Evolutionary conservation across 2,888 invertebrate species (phyloP).

Genomic region (Timandra comae): DNA sequence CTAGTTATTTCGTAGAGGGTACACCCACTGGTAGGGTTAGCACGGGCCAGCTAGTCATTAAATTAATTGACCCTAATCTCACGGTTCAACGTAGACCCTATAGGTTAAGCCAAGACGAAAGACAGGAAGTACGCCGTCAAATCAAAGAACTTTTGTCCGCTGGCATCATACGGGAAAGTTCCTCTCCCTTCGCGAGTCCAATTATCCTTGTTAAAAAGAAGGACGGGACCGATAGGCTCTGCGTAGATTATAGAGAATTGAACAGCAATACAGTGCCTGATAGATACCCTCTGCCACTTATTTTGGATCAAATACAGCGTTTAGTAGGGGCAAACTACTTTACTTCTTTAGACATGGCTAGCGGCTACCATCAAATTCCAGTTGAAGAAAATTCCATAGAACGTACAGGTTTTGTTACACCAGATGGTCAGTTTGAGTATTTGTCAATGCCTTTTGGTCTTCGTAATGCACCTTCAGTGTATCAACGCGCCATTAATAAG

Average conservation of each 20-base stretch:
- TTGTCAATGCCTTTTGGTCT: conserved; percentile 23
- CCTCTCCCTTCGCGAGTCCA: conserved; percentile 6
- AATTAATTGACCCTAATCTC: too few relatives aligned
- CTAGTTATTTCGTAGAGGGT: too few relatives aligned
- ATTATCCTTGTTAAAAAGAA: conserved; percentile 11
- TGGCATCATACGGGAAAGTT: too few relatives aligned
- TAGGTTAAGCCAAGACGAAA: too few relatives aligned
- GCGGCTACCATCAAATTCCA: conserved; percentile 25
- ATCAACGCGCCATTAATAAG: conserved; percentile 17
- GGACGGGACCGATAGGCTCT: conserved; percentile 17
- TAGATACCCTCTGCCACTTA: conserved; percentile 4
- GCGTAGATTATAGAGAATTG: conserved; percentile 7
- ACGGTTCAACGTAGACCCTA: too few relatives aligned
- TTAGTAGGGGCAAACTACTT: conserved; percentile 17
- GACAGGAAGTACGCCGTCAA: too few relatives aligned
- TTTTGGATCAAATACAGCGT: conserved; percentile 1
- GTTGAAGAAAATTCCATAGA: conserved; percentile 16
- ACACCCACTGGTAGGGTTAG: too few relatives aligned
- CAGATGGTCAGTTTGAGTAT: conserved; percentile 17
- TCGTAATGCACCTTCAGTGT: conserved; percentile 19
- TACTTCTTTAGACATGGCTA: conserved; percentile 22
- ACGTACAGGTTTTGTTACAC: conserved; percentile 17
- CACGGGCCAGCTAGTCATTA: too few relatives aligned
- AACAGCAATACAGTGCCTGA: conserved; percentile 13
- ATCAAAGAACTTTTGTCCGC: too few relatives aligned